Base-by-base conservation (phyloP, 2,113 vertebrate species). In the Paramisgurnus dabryanus region DNA sequence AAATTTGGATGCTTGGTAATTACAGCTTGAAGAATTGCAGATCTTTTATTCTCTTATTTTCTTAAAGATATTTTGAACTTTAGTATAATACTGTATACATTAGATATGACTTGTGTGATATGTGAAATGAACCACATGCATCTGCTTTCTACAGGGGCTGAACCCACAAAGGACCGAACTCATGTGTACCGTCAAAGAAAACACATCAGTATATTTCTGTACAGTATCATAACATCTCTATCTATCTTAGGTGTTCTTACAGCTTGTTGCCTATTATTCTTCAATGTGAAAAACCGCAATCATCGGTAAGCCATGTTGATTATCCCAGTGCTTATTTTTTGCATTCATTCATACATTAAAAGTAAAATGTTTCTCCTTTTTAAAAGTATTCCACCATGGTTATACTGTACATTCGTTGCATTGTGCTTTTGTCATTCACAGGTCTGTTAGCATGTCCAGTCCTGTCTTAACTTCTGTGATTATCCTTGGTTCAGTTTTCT, bases 401-500 rank as follows among this genome's bases (percentile, higher is more conserved):
- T 6, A 17, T 15, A 57, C 3, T 15, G 15, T 17, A 17, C 11
- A 34, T 50, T 17, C 15, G 13, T n/a, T 17, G 66, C 3, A 41
- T 49, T 80, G 73, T 15, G 83, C 69, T 89, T 89, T 84, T 90
- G 76, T 76, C 55, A 89, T 77, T n/a, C 45, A n/a, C 86, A 98
- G 96, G 93, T 87, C 92, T 86, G 94, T 93, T 87, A 93, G 93
- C 85, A 93, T 94, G 81, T 94, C 95, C 15, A 90, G 91, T 40
- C 94, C 93, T 10, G 93, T 93, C 75, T 94, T 94, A 94, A 97
- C 97, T 84, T 90, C 94, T 88, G 93, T 98, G 80, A 95, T 98
- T 78, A 95, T 96, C 89, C 92, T 97, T 82, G 96, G 95, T 65
- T 84, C 95, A 58, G 93, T 98, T 92, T 92, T 98, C 7, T 95